Percentiles rank a stretch among this genome's conserved stretches.
These are phyloP conservation scores for Hydraecia micacea DNA, from an alignment of 2,888 invertebrate species.

Conservation along the genomic window DNA sequence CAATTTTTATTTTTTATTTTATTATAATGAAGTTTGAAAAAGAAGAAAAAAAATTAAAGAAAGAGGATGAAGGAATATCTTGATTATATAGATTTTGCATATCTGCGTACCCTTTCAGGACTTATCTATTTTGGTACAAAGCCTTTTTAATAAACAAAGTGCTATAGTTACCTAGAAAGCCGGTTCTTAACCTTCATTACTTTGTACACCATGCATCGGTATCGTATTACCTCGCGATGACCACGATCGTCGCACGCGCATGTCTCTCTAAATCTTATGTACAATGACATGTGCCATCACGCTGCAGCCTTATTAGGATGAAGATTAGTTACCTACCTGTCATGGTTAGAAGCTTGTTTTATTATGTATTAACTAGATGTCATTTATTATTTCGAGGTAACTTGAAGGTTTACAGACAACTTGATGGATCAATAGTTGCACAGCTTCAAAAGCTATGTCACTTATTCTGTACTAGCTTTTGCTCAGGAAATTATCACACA, in stretches of 20 bases:
- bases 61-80: too few species aligned
- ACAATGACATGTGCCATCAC: conserved; percentile 37
- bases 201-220: conserved; percentile 12
- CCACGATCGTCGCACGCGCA: conserved; percentile 42
- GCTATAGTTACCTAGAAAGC: conserved; percentile 6
- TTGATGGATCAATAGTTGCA: not conserved
- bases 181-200: conserved; percentile 22
- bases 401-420: not conserved
- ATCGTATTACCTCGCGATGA: conserved; percentile 48
- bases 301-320: conserved; percentile 27
- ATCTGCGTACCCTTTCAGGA: not conserved
- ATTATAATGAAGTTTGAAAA: not conserved
- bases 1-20: too few species aligned
- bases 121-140: not conserved
- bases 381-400: not conserved
- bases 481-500: not conserved
- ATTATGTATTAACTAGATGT: conserved; percentile 2
- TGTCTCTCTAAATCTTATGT: conserved; percentile 29
- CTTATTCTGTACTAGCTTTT: not conserved
- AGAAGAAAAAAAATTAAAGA: too few species aligned
- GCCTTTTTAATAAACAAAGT: not conserved
- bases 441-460: not conserved
- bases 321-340: conserved; percentile 29
- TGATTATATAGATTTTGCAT: too few species aligned
- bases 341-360: not conserved